Conservation (phyloP, 2,797 vertebrate genomes). For the Argya squamiceps region DNA sequence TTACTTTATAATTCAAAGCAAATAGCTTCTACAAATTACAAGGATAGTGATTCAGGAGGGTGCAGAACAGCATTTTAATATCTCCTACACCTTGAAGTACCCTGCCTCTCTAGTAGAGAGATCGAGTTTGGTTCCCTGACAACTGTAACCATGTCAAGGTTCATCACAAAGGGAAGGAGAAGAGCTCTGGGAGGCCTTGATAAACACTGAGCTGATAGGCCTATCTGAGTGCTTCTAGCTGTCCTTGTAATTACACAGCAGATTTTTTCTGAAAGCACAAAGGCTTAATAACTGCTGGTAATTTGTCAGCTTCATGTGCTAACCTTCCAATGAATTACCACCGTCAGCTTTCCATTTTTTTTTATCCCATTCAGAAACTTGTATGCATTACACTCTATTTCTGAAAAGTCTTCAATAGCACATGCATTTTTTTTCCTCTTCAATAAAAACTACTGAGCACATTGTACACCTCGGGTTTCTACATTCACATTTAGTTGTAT, state of each 20-base stretch:
- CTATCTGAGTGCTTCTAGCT: neutral
- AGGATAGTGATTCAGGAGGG: neutral
- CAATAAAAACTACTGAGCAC: neutral
- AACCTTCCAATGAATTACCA: neutral
- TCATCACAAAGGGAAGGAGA: constrained; percentile 25
- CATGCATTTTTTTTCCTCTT: neutral
- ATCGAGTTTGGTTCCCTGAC: constrained; percentile 39
- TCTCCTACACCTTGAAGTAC: neutral
- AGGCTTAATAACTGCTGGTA: neutral
- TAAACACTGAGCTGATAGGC: neutral
- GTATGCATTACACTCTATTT: neutral
- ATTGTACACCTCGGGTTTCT: neutral
- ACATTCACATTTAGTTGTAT: neutral
- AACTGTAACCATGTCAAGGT: constrained; percentile 42
- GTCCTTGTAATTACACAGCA: neutral
- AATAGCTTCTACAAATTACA: neutral
- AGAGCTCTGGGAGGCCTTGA: constrained; percentile 1
- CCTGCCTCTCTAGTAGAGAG: neutral
- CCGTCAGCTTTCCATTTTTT: neutral
- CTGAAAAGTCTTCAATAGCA: neutral
- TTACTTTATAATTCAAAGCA: neutral
- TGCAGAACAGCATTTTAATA: neutral
- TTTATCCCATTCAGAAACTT: neutral
- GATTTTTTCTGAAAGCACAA: neutral
- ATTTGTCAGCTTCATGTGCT: neutral